Evolutionary conservation across 2,888 invertebrate genomes (phyloP), one percentile per base, ranked within the genome.

Genomic region (Melieria omissa): DNA sequence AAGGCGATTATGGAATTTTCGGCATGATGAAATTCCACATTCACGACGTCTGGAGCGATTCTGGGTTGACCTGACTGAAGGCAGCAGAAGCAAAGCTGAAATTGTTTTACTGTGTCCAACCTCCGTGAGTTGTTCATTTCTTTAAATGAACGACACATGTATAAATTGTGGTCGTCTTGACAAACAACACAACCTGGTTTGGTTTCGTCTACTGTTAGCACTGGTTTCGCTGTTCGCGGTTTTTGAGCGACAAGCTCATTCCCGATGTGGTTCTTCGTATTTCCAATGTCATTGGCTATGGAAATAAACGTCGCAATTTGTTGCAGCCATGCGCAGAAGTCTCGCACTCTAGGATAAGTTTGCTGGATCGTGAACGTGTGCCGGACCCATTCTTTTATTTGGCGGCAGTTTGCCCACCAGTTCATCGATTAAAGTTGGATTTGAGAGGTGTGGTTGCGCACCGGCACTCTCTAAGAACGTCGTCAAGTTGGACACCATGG

Each of bases 1-100:
- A 3, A 62, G 46, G 46, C 62, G 62, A 46, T 46, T 62, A 16
- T 62, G 62, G 9, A n/a, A n/a, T 46, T 46, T 46, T 12, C 62
- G 12, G 46, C 58, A 60, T 2, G 42, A 60, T 42, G 4, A 12
- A 60, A 60, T 60, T 41, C 9, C 58, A 60, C 58, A 60, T 42
- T 41, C 58, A 5, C 58, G 58, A 41, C 12, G 42, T 60, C 58
- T n/a, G n/a, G n/a, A n/a, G n/a, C n/a, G 42, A 9, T 58, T 58
- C 12, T 58, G 58, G 9, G 58, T 57, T 57, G 55, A 10, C 16
- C 55, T 9, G 55, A 4, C 3, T 55, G 14, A 8, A 55, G 55
- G 16, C 16, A 55, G 41, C 57, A 57, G 41, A 57, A 57, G 8
- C 57, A n/a, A 57, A 60, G 4, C 4, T 60, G 58, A 0, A 42